Base-by-base conservation (phyloP, 2,113 vertebrate genomes). In the Entomyzon cyanotis region DNA sequence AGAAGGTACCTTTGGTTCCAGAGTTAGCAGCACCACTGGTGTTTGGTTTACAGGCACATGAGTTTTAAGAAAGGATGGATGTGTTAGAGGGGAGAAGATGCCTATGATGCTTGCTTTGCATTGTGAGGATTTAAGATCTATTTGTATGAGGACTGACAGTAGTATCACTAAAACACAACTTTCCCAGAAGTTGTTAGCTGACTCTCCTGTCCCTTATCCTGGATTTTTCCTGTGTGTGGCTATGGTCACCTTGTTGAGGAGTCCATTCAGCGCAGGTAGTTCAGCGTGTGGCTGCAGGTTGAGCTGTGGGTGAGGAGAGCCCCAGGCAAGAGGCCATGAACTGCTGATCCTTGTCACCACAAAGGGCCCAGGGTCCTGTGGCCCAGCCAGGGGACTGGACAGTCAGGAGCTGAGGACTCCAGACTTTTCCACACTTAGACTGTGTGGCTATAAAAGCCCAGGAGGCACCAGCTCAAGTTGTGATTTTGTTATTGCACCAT, bases 281-380 rank as follows among this genome's bases (percentile, higher is more conserved):
- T 74, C 12, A 5, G 10, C 8, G 42, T 28, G 59, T 64, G 28
- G 33, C 77, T 74, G 49, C 60, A 59, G 33, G 12, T n/a, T 28
- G 60, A 52, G 68, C 60, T 74, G 19, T 28, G 52, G 5, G 15
- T 49, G 52, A 3, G 15, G 37, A 44, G 37, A 44, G 27, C 31
- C 42, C 68, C 50, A 37, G 35, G 37, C 12, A 23, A 18, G 59
- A 23, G 68, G 33, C 13, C 0, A 1, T 33, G 59, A 58, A 0
- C 31, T 79, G 20, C 49, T 21, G 30, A 25, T 16, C 17, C 15
- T 2, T 30, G 16, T 20, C n/a, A 30, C 41, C 31, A 3, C 42
- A 20, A 25, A 41, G 12, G 16, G 42, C 15, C 28, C 10, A 7
- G 33, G 30, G 33, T 14, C 27, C 22, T 0, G 0, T 55, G 41